phyloP scores from a whole-genome alignment of 2,888 invertebrate species.

The Cosmorhoe ocellata region DNA sequence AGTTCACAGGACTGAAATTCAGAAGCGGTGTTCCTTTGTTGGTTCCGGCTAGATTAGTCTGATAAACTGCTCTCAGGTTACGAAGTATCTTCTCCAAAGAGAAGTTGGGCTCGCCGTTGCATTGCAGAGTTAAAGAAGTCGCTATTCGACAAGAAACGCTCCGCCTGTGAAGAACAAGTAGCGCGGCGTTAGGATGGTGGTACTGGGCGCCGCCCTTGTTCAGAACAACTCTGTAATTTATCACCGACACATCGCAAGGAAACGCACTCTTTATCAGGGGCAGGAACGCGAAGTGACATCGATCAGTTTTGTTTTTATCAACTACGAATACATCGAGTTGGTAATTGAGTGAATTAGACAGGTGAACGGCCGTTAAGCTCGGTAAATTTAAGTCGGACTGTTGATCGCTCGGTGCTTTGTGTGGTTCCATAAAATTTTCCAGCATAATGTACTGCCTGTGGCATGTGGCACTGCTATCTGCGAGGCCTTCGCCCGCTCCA shows the following conservation, averaged over 20 bases:
- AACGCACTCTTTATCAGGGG: constrained; percentile 63
- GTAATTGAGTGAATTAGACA: constrained; percentile 55
- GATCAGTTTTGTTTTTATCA: constrained; percentile 46
- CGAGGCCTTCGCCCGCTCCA: constrained; percentile 95
- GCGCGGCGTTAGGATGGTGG: constrained; percentile 45
- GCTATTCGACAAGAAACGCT: constrained; percentile 57
- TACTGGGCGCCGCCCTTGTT: constrained; percentile 37
- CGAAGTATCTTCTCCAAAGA: constrained; percentile 56
- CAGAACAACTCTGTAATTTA: constrained; percentile 58
- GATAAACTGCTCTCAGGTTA: constrained; percentile 51
- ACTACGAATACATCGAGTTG: constrained; percentile 59
- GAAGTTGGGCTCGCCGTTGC: constrained; percentile 52
- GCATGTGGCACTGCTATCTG: constrained; percentile 90
- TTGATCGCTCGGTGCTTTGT: constrained; percentile 14
- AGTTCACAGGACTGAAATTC: constrained; percentile 50
- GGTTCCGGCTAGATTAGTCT: constrained; percentile 69
- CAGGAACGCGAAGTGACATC: constrained; percentile 56
- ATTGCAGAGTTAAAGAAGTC: constrained; percentile 40
- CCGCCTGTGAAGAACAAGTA: constrained; percentile 61
- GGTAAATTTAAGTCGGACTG: constrained; percentile 48
- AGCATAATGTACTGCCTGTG: constrained; percentile 63
- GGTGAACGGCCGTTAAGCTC: constrained; percentile 55
- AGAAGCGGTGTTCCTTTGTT: constrained; percentile 49
- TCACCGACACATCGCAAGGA: constrained; percentile 65
- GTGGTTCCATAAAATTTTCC: constrained; percentile 53